Evolutionary conservation across 2,888 invertebrate species (phyloP).

Genomic region (Folsomia manolachei): DNA sequence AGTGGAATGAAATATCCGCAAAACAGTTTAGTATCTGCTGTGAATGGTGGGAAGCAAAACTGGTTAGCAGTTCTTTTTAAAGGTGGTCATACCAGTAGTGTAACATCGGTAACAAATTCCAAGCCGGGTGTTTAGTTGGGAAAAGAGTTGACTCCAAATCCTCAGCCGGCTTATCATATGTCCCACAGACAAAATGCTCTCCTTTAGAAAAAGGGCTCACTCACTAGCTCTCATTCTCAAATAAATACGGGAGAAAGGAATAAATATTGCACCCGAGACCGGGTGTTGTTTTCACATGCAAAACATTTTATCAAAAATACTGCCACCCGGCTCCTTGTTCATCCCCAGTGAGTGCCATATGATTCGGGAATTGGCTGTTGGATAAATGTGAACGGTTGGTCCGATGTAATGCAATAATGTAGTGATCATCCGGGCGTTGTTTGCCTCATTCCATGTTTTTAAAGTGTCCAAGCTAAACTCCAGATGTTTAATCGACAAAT

Average conservation of each 20-base stretch:
- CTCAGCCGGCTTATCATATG: conserved; percentile 13
- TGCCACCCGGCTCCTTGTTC: conserved; percentile 14
- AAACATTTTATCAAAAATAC: conserved; percentile 18
- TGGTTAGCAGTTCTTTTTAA: neutral
- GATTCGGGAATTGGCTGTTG: no score
- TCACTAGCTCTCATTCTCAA: neutral
- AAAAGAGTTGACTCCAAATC: neutral
- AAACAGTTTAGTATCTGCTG: neutral
- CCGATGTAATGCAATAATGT: no score
- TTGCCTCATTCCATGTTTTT: conserved; percentile 2
- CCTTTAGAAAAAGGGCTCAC: neutral
- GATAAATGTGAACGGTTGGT: no score
- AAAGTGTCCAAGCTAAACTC: neutral
- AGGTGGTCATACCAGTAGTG: neutral
- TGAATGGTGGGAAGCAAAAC: neutral
- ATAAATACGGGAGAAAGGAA: conserved; percentile 16
- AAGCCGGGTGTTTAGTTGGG: conserved; percentile 11
- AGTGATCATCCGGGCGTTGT: no score
- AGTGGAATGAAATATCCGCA: conserved; percentile 3
- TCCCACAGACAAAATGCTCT: neutral
- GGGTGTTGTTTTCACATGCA: conserved; percentile 18
- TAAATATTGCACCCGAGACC: conserved; percentile 19
- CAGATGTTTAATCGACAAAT: conserved; percentile 6
- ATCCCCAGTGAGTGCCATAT: neutral
- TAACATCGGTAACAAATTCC: no score